These are phyloP conservation scores for Hiodon tergisus DNA, from an alignment of 2,113 vertebrate genomes.

Conservation along the genomic window DNA sequence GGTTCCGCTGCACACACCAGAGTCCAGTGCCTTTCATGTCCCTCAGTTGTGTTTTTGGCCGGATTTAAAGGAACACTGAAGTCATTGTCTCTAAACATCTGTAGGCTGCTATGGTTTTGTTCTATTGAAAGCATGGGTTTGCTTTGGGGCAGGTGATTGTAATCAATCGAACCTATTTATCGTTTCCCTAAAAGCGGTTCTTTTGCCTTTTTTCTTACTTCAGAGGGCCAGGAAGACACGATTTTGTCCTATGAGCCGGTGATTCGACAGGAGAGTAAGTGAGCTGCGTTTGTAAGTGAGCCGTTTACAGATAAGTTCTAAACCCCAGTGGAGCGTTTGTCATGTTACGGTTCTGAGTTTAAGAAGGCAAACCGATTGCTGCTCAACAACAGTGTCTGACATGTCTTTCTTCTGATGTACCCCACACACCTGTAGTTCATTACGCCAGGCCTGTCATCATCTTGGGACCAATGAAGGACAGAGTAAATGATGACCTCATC, in stretches of 20 bases:
- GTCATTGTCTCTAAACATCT: background rate
- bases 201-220: conserved; percentile 39
- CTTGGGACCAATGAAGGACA: conserved; percentile 93
- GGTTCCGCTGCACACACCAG: background rate
- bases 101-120: background rate
- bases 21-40: background rate
- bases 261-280: conserved; percentile 97
- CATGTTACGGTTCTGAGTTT: background rate
- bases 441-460: conserved; percentile 96
- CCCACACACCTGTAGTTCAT: conserved; percentile 69
- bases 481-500: conserved; percentile 96
- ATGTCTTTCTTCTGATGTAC: background rate
- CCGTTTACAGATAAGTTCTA: background rate
- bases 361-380: no score
- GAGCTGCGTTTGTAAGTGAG: background rate
- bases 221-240: conserved; percentile 96
- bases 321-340: no score
- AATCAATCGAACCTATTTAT: background rate
- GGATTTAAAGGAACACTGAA: conserved; percentile 10
- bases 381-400: background rate
- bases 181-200: background rate
- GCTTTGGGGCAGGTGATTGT: background rate
- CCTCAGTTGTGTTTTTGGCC: background rate
- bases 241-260: conserved; percentile 96
- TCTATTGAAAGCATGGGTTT: background rate